Conservation (phyloP, 2,888 invertebrate genomes). For the Strigamia maritima region DNA sequence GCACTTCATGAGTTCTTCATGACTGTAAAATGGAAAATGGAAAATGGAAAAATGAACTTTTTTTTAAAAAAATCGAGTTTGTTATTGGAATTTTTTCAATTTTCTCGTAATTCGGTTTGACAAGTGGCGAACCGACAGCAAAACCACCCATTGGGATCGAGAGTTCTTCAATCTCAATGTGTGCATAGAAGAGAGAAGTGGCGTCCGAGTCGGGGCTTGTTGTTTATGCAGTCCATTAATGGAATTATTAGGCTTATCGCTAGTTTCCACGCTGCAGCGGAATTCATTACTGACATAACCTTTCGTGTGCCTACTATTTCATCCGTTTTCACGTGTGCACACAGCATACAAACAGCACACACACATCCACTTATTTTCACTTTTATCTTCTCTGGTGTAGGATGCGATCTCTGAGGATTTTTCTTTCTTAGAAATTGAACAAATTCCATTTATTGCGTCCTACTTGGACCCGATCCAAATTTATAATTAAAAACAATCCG, state of each 20-base stretch:
- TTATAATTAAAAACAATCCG: slow-evolving; percentile 17
- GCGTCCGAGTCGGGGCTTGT: slow-evolving; percentile 9
- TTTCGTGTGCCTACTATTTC: slow-evolving; percentile 26
- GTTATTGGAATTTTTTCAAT: background rate
- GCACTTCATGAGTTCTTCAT: slow-evolving; percentile 46
- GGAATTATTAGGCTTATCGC: slow-evolving; percentile 27
- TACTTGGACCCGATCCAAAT: background rate
- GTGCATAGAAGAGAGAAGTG: background rate
- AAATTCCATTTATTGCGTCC: slow-evolving; percentile 17
- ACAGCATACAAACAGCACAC: background rate
- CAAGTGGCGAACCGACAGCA: slow-evolving; percentile 7
- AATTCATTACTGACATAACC: slow-evolving; percentile 29
- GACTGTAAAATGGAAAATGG: slow-evolving; percentile 41
- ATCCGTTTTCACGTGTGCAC: slow-evolving; percentile 15
- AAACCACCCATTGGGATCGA: background rate
- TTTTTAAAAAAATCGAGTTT: too few relatives aligned
- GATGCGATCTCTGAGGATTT: background rate
- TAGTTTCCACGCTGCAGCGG: slow-evolving; percentile 21
- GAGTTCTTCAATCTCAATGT: background rate
- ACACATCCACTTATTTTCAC: background rate
- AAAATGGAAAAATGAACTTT: background rate
- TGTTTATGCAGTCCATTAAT: slow-evolving; percentile 29
- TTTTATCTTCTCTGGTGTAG: background rate
- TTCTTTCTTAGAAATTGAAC: slow-evolving; percentile 16
- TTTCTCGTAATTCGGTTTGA: background rate